These are phyloP conservation scores for Aythya baeri DNA, from an alignment of 2,113 vertebrate genomes.

Conservation along the genomic window DNA sequence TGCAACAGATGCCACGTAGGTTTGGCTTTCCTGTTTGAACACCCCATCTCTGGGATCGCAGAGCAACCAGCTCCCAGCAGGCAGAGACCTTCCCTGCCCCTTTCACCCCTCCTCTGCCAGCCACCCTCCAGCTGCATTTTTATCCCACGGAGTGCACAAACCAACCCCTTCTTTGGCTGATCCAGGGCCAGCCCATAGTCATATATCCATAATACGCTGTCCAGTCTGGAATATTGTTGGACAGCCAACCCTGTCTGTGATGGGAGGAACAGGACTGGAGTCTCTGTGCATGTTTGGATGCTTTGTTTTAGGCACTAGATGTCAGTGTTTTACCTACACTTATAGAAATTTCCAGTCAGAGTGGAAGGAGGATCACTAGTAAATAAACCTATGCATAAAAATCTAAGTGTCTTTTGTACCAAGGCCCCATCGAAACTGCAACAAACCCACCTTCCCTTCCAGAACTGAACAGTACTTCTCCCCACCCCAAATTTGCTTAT, in stretches of 20 bases:
- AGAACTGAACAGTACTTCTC: not conserved
- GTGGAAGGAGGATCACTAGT: not conserved
- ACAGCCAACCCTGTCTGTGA: not conserved
- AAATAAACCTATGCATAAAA: not conserved
- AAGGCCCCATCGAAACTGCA: not conserved
- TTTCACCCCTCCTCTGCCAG: not conserved
- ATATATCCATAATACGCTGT: not conserved
- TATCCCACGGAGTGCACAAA: not conserved
- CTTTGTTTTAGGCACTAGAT: conserved; percentile 73
- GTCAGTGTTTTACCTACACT: conserved; percentile 76
- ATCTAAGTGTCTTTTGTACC: not conserved
- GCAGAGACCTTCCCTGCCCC: not conserved
- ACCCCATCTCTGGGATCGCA: fast-evolving
- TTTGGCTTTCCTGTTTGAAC: not conserved
- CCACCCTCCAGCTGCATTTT: not conserved
- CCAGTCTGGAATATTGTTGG: not conserved
- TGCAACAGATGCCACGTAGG: not conserved
- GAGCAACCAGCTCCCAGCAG: not conserved
- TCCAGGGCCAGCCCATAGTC: not conserved
- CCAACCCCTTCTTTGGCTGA: not conserved
- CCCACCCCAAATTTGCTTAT: not conserved
- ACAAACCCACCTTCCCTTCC: not conserved
- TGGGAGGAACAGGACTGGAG: not conserved
- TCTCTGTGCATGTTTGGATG: not conserved
- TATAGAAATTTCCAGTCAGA: not conserved